Conservation (phyloP, 2,113 vertebrate genomes). For the Clarias batrachus region DNA sequence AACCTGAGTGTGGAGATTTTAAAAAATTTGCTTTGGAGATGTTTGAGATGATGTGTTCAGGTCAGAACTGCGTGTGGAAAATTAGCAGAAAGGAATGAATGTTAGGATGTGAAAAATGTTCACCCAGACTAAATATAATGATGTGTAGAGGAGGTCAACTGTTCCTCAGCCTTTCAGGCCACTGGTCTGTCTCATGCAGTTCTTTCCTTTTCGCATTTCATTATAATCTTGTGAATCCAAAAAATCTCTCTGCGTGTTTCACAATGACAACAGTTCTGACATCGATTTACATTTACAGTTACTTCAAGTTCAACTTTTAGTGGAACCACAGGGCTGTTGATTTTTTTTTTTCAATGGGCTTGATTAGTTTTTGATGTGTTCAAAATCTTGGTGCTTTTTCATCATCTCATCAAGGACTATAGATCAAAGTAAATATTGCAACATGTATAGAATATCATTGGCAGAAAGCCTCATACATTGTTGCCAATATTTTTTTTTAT, state of each 20-base stretch:
- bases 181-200: neutral
- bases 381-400: neutral
- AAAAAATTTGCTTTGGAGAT: neutral
- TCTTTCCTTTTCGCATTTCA: neutral
- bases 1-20: neutral
- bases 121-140: neutral
- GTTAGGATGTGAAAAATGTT: neutral
- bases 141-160: neutral
- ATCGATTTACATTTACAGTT: neutral
- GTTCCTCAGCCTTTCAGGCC: neutral
- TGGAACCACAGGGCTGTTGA: neutral
- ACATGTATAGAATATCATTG: slow-evolving; percentile 9
- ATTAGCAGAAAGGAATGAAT: neutral
- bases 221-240: neutral
- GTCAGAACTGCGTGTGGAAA: neutral
- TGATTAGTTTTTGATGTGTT: neutral
- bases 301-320: neutral
- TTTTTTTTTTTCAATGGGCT: neutral
- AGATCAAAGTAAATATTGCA: neutral
- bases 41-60: neutral
- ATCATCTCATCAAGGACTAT: neutral
- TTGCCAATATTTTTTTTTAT: neutral
- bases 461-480: neutral
- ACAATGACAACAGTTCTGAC: neutral
- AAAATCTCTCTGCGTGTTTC: neutral